A percentile compares a stretch with the other conserved stretches of the same genome.
These are phyloP conservation scores for Nomia melanderi DNA, from an alignment of 1,140 invertebrate species.

Conservation along the genomic window DNA sequence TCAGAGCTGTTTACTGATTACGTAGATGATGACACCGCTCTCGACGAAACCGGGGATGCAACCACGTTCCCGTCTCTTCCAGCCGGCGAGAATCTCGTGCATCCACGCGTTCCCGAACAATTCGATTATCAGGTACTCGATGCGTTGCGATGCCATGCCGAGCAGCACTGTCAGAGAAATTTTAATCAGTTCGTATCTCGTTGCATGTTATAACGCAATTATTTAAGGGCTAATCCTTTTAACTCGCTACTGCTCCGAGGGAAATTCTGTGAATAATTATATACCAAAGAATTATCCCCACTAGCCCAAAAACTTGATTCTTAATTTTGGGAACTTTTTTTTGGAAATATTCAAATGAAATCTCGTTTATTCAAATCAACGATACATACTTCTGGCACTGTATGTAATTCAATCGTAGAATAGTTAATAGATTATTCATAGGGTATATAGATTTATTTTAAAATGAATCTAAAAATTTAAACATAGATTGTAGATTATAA, in stretches of 20 bases:
- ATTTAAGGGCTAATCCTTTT: conserved; percentile 19
- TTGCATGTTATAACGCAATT: conserved; percentile 17
- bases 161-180: conserved; percentile 84
- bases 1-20: conserved; percentile 86
- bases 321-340: too few species aligned
- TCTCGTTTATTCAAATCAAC: too few species aligned
- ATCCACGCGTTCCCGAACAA: conserved; percentile 89
- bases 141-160: conserved; percentile 90
- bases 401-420: too few species aligned
- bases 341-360: too few species aligned
- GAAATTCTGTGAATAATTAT: not conserved
- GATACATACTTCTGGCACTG: too few species aligned
- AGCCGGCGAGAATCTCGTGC: conserved; percentile 84
- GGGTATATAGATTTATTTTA: too few species aligned
- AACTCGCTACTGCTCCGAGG: not conserved
- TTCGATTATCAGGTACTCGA: conserved; percentile 89
- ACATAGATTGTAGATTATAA: too few species aligned
- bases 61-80: conserved; percentile 90
- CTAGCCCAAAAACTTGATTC: too few species aligned
- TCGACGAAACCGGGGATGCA: conserved; percentile 93
- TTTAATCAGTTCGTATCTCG: conserved; percentile 7
- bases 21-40: conserved; percentile 89
- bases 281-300: too few species aligned
- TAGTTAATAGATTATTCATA: too few species aligned
- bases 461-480: too few species aligned